phyloP scores from a whole-genome alignment of 2,888 invertebrate genomes.

The Aplocera efformata region DNA sequence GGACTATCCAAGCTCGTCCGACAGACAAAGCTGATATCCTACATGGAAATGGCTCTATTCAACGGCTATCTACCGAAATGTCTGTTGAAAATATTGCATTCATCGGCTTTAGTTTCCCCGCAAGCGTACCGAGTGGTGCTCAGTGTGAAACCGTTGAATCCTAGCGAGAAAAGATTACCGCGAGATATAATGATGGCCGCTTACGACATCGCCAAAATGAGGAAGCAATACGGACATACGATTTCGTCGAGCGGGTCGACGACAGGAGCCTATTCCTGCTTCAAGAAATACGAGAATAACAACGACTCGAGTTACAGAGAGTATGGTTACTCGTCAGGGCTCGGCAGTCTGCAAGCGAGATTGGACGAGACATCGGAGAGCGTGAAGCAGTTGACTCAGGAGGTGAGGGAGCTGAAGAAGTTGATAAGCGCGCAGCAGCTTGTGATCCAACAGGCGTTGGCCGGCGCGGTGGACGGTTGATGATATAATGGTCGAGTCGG shows the following conservation, averaged over 20 bases:
- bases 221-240: constrained; percentile 85
- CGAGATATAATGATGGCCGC: constrained; percentile 89
- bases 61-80: constrained; percentile 89
- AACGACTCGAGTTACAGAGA: constrained; percentile 73
- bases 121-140: constrained; percentile 90
- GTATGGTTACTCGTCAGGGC: constrained; percentile 76
- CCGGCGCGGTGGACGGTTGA: constrained; percentile 71
- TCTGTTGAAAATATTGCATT: constrained; percentile 86
- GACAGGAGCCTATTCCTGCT: constrained; percentile 82
- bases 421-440: constrained; percentile 74
- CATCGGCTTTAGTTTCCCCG: constrained; percentile 89
- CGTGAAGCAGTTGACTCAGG: constrained; percentile 83
- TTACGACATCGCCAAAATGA: constrained; percentile 88
- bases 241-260: constrained; percentile 84
- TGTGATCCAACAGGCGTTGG: constrained; percentile 72
- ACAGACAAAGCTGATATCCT: constrained; percentile 92
- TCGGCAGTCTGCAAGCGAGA: constrained; percentile 82
- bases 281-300: constrained; percentile 84
- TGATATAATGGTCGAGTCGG: constrained; percentile 63
- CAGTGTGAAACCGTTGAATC: constrained; percentile 91
- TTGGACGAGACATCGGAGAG: constrained; percentile 85
- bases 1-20: constrained; percentile 90
- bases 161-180: constrained; percentile 89
- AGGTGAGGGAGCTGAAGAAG: constrained; percentile 85
- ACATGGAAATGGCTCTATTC: constrained; percentile 90